Conservation (phyloP, 2,113 vertebrate species). For the Epinephelus lanceolatus region DNA sequence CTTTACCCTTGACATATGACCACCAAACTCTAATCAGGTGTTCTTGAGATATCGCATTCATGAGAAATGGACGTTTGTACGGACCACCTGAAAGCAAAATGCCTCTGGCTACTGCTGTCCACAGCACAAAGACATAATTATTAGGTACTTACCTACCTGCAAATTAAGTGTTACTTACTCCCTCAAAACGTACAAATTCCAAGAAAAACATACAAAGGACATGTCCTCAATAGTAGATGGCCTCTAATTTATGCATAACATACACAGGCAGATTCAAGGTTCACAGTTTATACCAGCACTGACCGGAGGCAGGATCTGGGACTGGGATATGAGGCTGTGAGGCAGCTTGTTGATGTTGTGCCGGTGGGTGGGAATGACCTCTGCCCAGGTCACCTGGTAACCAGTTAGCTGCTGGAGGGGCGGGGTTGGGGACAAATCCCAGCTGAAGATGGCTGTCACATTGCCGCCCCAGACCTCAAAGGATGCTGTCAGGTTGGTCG, state of each 20-base stretch:
- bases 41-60: no score
- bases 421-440: slow-evolving; percentile 83
- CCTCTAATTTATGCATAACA: neutral
- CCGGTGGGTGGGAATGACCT: slow-evolving; percentile 87
- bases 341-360: slow-evolving; percentile 88
- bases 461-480: slow-evolving; percentile 86
- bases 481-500: slow-evolving; percentile 90
- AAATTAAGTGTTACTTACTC: neutral
- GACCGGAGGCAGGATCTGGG: slow-evolving; percentile 91
- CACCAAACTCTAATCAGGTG: no score
- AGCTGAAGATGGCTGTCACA: slow-evolving; percentile 90
- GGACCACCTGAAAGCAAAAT: no score
- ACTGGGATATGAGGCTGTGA: slow-evolving; percentile 92
- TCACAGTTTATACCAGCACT: slow-evolving; percentile 9
- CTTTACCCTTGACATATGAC: no score
- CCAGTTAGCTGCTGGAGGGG: slow-evolving; percentile 86
- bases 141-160: neutral
- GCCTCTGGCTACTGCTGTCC: no score
- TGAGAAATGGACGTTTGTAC: no score
- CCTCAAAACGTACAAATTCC: neutral
- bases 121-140: no score
- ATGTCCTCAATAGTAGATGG: neutral
- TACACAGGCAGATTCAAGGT: neutral
- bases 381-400: slow-evolving; percentile 93
- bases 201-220: neutral